Evolutionary conservation across 2,888 invertebrate genomes (phyloP), one percentile per base, ranked within the genome.

Genomic region (Blera fallax): DNA sequence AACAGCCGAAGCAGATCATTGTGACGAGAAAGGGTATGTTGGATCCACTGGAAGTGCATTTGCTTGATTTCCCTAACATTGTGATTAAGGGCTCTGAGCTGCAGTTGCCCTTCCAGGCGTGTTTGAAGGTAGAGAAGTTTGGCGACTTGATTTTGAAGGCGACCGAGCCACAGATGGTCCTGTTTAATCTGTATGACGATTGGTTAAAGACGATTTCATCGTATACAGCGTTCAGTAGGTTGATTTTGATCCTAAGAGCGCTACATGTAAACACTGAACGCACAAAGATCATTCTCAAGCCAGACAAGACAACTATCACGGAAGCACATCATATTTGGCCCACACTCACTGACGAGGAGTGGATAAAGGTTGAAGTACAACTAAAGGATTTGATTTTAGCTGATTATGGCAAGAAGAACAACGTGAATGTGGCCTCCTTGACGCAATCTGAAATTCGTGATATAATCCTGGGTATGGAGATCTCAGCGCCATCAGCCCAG

Each of bases 291-390:
- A 96, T 99, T 62, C 93, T 99, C 72, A 99, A 99, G 91, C 99
- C 99, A 0, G 99, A 99, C 92, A 99, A 99, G 93, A 99, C 99
- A 0, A 99, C 99, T 0, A 96, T 99, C 62, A 99, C 99, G 0
- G 99, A 99, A 92, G 97, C 98, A 0, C 99, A 99, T 94, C 99
- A 99, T 92, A 99, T 99, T 92, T 99, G 99, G 99, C 99, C 99
- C 0, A 97, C 98, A 0, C 93, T 99, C 5, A 95, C 96, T 0
- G 99, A 99, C 90, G 99, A 99, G 89, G 99, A 99, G 93, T 99
- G 99, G 99, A 98, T 99, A 91, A 99, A 99, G 92, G 98, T 99
- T 52, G 99, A 99, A 93, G 98, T 99, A 29, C 98, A 98, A 90
- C 94, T 99, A 21, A 99, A 99, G 91, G 99, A 99, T 92, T 95